Conservation (phyloP, 2,797 vertebrate genomes). For the Epinephelus awoara region DNA sequence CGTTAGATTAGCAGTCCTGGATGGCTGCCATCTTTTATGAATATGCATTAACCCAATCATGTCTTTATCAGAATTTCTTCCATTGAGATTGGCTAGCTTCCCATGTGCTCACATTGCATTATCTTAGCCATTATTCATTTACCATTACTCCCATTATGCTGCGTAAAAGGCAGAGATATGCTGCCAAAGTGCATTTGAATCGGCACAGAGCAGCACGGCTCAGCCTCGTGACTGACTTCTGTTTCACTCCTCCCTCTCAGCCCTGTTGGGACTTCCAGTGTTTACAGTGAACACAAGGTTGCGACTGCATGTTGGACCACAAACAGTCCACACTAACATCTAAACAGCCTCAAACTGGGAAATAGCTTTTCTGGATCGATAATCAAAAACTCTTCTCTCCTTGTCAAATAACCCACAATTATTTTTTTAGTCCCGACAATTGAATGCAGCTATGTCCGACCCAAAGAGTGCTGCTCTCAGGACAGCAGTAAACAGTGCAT, state of each 20-base stretch:
- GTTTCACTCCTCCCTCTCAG: neutral
- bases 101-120: constrained; percentile 25
- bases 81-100: constrained; percentile 37
- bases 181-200: constrained; percentile 43
- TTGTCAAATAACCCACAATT: constrained; percentile 18
- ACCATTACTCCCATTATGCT: constrained; percentile 42
- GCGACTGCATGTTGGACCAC: neutral
- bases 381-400: neutral
- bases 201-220: neutral
- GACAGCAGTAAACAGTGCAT: neutral
- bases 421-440: neutral
- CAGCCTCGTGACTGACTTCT: neutral
- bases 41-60: constrained; percentile 54
- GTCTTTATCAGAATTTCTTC: constrained; percentile 45
- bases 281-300: constrained; percentile 34
- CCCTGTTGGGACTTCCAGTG: constrained; percentile 24
- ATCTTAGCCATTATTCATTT: constrained; percentile 51
- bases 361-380: neutral
- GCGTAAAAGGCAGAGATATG: constrained; percentile 33
- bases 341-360: neutral
- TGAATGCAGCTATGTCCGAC: neutral
- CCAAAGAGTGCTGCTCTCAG: neutral
- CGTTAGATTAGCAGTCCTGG: constrained; percentile 57
- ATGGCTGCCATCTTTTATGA: constrained; percentile 56
- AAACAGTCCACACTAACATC: neutral